These are phyloP conservation scores for Ardeotis arabs DNA, from an alignment of 2,113 vertebrate genomes.

Conservation along the genomic window DNA sequence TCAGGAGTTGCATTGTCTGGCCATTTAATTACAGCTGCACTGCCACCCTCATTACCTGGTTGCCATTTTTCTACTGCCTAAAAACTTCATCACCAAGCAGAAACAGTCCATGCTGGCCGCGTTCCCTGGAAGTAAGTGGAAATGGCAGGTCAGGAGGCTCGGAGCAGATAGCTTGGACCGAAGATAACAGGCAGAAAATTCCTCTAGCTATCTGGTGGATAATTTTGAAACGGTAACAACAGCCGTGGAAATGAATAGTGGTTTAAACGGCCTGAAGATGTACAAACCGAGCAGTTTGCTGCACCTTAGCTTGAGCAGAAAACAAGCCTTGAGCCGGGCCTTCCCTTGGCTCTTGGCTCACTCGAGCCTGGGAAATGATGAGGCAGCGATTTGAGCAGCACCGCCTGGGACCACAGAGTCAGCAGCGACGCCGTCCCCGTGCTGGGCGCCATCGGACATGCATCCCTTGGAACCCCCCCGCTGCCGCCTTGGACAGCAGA, in stretches of 20 bases:
- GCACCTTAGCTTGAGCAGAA: neutral
- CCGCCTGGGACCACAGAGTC: accelerated
- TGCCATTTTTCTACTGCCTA: accelerated
- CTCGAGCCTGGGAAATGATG: neutral
- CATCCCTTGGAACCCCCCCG: neutral
- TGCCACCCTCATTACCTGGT: accelerated
- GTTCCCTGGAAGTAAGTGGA: neutral
- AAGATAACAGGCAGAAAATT: neutral
- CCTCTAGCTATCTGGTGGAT: neutral
- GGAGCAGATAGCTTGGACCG: neutral
- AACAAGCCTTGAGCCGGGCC: neutral
- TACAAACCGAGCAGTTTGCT: accelerated
- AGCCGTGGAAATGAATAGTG: neutral
- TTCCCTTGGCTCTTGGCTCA: neutral
- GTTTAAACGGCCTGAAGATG: neutral
- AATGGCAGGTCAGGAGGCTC: neutral
- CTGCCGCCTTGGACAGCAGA: neutral
- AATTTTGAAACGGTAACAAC: neutral
- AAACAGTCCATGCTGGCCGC: neutral
- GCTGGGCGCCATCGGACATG: accelerated
- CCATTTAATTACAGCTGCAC: accelerated
- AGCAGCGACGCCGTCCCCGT: neutral
- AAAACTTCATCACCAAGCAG: neutral
- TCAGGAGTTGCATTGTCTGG: accelerated
- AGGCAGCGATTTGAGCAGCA: neutral